These are phyloP conservation scores for Drosophila willistoni DNA, from an alignment of 1,140 invertebrate species.

Conservation along the genomic window DNA sequence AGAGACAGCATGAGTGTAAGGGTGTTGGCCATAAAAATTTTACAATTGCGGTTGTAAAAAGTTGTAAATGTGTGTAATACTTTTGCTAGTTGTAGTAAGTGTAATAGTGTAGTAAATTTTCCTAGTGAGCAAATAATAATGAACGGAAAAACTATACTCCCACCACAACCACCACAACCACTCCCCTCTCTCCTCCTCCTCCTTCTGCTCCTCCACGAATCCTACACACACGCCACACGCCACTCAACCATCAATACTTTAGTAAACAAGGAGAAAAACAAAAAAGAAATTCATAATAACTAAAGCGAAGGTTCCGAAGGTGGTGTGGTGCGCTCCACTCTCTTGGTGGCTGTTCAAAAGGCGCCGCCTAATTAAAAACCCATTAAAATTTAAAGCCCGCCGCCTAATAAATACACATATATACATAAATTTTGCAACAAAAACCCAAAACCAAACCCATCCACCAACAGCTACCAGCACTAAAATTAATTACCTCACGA, in stretches of 20 bases:
- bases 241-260: neutral
- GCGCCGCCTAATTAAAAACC: constrained; percentile 74
- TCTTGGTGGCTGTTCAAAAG: constrained; percentile 47
- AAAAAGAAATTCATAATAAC: constrained; percentile 8
- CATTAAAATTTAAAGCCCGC: constrained; percentile 73
- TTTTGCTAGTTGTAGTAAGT: constrained; percentile 19
- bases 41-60: constrained; percentile 72
- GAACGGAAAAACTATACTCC: neutral
- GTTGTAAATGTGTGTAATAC: constrained; percentile 55
- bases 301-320: neutral
- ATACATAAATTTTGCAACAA: constrained; percentile 68
- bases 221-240: neutral
- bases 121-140: constrained; percentile 16
- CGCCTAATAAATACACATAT: constrained; percentile 21
- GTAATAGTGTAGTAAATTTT: constrained; percentile 38
- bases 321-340: constrained; percentile 2
- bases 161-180: neutral
- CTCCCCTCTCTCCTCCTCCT: neutral
- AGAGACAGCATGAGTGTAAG: constrained; percentile 21
- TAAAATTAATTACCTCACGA: constrained; percentile 76
- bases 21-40: constrained; percentile 71
- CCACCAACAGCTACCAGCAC: constrained; percentile 46
- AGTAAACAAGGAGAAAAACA: constrained; percentile 25
- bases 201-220: no score
- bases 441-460: constrained; percentile 8